These are phyloP conservation scores for Hetaerina titia DNA, from an alignment of 2,888 invertebrate species.

Conservation along the genomic window DNA sequence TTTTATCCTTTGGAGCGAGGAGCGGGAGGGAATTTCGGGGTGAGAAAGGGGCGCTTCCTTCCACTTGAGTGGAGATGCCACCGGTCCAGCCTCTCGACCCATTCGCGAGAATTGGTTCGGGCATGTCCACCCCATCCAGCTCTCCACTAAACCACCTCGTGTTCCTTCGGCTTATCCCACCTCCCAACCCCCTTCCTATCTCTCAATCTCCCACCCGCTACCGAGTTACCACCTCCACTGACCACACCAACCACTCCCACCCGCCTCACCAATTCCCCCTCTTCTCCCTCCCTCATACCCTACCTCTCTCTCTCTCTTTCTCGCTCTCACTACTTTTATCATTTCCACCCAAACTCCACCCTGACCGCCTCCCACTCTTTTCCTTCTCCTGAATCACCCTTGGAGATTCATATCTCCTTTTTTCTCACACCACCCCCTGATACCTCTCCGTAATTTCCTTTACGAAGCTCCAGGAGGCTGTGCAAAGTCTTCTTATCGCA, in stretches of 20 bases:
- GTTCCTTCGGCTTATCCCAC: not conserved
- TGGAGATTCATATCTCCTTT: not conserved
- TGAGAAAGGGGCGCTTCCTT: not conserved
- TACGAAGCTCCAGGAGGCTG: not conserved
- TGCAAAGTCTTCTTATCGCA: not conserved
- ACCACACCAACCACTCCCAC: not conserved
- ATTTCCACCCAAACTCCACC: not conserved
- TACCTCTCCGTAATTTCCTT: not conserved
- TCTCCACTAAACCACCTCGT: not conserved
- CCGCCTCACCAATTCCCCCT: not conserved
- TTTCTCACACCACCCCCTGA: not conserved
- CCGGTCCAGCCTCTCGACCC: not conserved
- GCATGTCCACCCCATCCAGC: not conserved
- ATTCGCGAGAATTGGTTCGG: slow-evolving; percentile 17
- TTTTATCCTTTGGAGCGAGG: not conserved
- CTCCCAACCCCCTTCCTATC: not conserved
- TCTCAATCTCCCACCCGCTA: not conserved
- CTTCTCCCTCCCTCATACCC: not conserved
- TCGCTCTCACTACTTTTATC: not conserved
- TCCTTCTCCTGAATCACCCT: not conserved
- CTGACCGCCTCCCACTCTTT: not conserved
- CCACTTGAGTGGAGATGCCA: slow-evolving; percentile 41
- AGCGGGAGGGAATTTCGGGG: not conserved
- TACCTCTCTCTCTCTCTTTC: too few species aligned
- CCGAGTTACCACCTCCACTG: slow-evolving; percentile 1